These are phyloP conservation scores for Apotomis betuletana DNA, from an alignment of 2,888 invertebrate genomes.

Conservation along the genomic window DNA sequence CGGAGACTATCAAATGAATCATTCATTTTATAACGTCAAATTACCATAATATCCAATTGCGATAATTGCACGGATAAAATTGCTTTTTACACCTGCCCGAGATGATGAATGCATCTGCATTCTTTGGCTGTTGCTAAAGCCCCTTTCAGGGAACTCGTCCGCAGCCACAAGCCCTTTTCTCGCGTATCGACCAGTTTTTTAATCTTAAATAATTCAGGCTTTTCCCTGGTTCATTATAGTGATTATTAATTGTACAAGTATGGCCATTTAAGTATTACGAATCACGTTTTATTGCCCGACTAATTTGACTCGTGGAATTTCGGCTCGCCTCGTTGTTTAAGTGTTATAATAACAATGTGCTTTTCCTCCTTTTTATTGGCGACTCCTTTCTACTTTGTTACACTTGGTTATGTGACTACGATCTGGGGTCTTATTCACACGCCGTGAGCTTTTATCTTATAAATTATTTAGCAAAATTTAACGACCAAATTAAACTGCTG, in stretches of 20 bases:
- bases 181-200: slow-evolving; percentile 37
- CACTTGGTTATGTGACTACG: slow-evolving; percentile 10
- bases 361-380: slow-evolving; percentile 32
- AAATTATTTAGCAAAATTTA: neutral
- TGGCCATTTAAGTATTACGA: slow-evolving; percentile 35
- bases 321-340: slow-evolving; percentile 22
- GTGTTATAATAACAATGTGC: slow-evolving; percentile 33
- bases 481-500: neutral
- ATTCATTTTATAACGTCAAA: slow-evolving; percentile 31
- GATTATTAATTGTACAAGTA: slow-evolving; percentile 36
- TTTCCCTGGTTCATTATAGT: slow-evolving; percentile 37
- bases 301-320: slow-evolving; percentile 40
- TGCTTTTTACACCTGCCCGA: slow-evolving; percentile 39
- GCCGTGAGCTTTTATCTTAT: neutral
- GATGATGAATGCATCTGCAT: slow-evolving; percentile 31
- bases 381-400: slow-evolving; percentile 36
- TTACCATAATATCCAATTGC: slow-evolving; percentile 37
- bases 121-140: slow-evolving; percentile 34
- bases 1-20: slow-evolving; percentile 17
- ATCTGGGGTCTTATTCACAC: slow-evolving; percentile 6
- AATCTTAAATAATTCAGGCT: slow-evolving; percentile 31
- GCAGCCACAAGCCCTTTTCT: slow-evolving; percentile 25
- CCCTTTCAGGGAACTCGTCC: slow-evolving; percentile 36
- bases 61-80: slow-evolving; percentile 32
- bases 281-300: slow-evolving; percentile 36